phyloP scores from a whole-genome alignment of 2,113 vertebrate genomes.

The Typhlomys cinereus region DNA sequence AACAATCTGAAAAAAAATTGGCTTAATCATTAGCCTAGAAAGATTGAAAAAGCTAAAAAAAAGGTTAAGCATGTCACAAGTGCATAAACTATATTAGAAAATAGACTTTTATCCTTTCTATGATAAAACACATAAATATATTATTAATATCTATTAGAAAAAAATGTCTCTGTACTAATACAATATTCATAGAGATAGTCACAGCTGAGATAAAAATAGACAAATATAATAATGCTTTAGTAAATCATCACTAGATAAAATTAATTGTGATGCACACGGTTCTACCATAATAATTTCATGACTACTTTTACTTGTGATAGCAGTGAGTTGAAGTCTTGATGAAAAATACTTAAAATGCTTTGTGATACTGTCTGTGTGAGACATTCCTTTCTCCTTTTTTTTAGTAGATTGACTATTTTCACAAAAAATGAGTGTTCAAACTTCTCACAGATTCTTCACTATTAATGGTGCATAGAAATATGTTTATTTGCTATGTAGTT shows the following conservation, averaged over 20 bases:
- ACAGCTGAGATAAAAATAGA: background rate
- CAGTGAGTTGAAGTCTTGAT: too few species aligned
- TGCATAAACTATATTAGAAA: background rate
- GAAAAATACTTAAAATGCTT: background rate
- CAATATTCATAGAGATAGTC: background rate
- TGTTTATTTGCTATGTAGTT: background rate
- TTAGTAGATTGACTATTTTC: background rate
- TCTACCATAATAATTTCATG: background rate
- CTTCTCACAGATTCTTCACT: background rate
- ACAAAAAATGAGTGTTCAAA: background rate
- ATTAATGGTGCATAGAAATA: fast-evolving
- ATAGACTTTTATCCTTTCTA: background rate
- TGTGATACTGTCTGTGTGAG: background rate
- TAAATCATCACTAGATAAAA: background rate
- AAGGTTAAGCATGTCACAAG: background rate
- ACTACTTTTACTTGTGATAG: background rate
- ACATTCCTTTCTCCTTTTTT: background rate
- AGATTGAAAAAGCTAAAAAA: background rate
- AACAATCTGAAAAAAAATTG: background rate
- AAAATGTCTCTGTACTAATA: background rate
- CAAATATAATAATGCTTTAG: background rate
- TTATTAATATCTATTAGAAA: background rate
- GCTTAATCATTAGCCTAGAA: background rate
- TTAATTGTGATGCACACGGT: background rate
- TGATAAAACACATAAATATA: background rate